phyloP scores from a whole-genome alignment of 30 jellyfish, hydroid and myxozoan genomes.

The Calvadosia cruxmelitensis region DNA sequence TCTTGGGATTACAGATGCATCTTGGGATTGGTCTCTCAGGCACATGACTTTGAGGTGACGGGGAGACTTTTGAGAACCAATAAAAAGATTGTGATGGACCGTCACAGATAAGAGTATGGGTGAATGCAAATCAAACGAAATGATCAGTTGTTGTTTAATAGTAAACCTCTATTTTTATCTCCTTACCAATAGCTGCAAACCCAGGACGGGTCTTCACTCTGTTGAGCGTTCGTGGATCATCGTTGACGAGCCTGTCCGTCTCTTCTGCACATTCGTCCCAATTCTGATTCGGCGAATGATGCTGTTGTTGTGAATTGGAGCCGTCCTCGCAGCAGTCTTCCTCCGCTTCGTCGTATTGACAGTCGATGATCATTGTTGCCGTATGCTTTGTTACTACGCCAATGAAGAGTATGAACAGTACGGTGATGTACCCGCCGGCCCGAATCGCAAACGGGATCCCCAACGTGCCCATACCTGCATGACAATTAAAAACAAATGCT shows the following conservation, averaged over 20 bases:
- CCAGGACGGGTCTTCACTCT: constrained; percentile 36
- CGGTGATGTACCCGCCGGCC: constrained; percentile 50
- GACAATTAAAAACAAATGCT: too few species aligned
- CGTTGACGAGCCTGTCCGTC: neutral
- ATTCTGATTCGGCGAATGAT: neutral
- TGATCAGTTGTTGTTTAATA: too few species aligned
- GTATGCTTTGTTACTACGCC: constrained; percentile 57
- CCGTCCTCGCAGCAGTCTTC: constrained; percentile 7
- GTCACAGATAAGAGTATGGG: too few species aligned
- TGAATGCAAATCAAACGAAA: too few species aligned
- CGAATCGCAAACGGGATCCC: constrained; percentile 71
- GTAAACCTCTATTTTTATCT: too few species aligned
- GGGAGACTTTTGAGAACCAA: too few species aligned
- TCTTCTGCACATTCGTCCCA: neutral
- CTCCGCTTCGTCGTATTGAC: constrained; percentile 53
- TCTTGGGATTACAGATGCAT: too few species aligned
- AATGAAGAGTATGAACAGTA: constrained; percentile 27
- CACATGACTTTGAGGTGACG: too few species aligned
- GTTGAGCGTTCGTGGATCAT: neutral
- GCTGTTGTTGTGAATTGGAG: neutral
- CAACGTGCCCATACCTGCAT: constrained; percentile 62
- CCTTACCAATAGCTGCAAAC: constrained; percentile 55
- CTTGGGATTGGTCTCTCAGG: too few species aligned
- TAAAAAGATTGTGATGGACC: too few species aligned
- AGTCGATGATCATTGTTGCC: constrained; percentile 45